Conservation (phyloP, 37 sponge, comb jelly and placozoan genomes). For the Spongia lamella region DNA sequence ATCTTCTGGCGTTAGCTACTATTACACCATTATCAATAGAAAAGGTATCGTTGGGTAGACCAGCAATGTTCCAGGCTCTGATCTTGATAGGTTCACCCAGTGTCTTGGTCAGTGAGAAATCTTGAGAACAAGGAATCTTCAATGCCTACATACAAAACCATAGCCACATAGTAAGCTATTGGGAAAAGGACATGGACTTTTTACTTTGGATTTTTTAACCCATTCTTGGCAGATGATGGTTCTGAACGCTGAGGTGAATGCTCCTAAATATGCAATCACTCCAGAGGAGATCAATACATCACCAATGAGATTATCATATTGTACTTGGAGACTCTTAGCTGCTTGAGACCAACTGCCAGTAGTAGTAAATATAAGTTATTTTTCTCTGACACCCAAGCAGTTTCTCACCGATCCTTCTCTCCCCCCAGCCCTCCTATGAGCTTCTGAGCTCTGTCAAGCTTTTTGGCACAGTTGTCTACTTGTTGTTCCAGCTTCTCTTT, state of each 20-base stretch:
- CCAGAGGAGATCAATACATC: constrained; percentile 96
- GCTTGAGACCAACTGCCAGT: constrained; percentile 81
- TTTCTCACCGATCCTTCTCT: constrained; percentile 79
- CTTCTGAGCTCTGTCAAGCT: constrained; percentile 96
- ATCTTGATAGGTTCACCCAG: constrained; percentile 99
- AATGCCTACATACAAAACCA: constrained; percentile 16
- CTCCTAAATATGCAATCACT: constrained; percentile 96
- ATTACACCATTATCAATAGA: constrained; percentile 98
- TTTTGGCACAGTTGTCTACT: constrained; percentile 94
- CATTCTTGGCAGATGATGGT: constrained; percentile 67
- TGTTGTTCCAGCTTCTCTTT: constrained; percentile 91
- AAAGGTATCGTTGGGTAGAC: constrained; percentile 93
- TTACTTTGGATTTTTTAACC: constrained; percentile 78
- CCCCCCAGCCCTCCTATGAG: constrained; percentile 98
- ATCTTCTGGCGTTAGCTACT: constrained; percentile 93
- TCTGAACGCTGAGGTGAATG: constrained; percentile 91
- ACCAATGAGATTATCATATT: constrained; percentile 94
- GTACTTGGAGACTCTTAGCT: constrained; percentile 78
- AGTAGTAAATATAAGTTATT: background rate
- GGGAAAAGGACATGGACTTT: no score
- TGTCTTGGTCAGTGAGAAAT: constrained; percentile 87
- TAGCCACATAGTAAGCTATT: background rate
- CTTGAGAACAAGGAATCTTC: constrained; percentile 78
- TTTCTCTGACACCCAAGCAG: background rate
- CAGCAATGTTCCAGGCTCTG: constrained; percentile 97